These are phyloP conservation scores for Oreochromis grahami DNA, from an alignment of 2,797 vertebrate species.

Conservation along the genomic window DNA sequence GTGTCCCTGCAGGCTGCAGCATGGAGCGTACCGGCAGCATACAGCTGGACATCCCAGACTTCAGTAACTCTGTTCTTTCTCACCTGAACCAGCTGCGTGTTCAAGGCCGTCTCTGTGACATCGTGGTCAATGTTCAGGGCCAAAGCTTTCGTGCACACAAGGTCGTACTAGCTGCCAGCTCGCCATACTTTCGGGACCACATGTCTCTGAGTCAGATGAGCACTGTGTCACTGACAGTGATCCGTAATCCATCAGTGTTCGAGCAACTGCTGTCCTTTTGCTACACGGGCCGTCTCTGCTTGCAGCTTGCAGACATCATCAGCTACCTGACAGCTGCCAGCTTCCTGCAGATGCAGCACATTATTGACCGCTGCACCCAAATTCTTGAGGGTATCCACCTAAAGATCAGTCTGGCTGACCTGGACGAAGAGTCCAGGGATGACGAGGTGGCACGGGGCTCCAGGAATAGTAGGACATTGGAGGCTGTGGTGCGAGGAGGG, in stretches of 20 bases:
- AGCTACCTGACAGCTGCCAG: conserved; percentile 97
- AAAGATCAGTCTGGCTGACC: conserved; percentile 90
- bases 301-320: conserved; percentile 96
- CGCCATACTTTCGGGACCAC: conserved; percentile 97
- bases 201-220: conserved; percentile 99
- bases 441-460: not conserved
- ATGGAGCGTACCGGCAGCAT: conserved; percentile 97
- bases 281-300: conserved; percentile 92
- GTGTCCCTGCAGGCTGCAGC: conserved; percentile 25
- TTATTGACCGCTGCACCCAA: conserved; percentile 97
- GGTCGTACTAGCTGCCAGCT: conserved; percentile 96
- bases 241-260: conserved; percentile 94
- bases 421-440: conserved; percentile 77
- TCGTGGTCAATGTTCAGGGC: conserved; percentile 95
- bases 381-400: conserved; percentile 96
- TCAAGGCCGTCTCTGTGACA: conserved; percentile 95
- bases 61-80: conserved; percentile 95
- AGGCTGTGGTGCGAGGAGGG: conserved; percentile 43
- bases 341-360: conserved; percentile 98
- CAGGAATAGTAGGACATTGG: conserved; percentile 30
- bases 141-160: conserved; percentile 97
- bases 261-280: conserved; percentile 97
- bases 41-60: conserved; percentile 96
- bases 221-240: conserved; percentile 94
- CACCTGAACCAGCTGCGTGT: conserved; percentile 96